phyloP scores from a whole-genome alignment of 2,797 vertebrate species.

The Anniella stebbinsi region DNA sequence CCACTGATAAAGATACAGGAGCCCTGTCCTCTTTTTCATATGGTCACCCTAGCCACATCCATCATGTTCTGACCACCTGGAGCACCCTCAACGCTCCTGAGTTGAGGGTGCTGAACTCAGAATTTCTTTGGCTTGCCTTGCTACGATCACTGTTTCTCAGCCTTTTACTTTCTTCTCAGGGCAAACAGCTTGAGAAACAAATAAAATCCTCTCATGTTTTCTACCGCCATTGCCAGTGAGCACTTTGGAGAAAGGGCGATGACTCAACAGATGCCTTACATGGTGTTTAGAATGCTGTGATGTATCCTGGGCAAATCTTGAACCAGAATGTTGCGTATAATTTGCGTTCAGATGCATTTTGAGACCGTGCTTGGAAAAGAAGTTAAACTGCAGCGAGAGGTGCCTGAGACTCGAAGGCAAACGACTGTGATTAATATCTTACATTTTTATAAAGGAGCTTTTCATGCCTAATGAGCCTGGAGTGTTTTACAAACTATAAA shows the following conservation, averaged over 20 bases:
- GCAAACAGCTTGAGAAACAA: not conserved
- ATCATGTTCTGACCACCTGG: not conserved
- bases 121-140: not conserved
- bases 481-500: constrained; percentile 32
- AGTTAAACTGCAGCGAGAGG: constrained; percentile 8
- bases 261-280: not conserved
- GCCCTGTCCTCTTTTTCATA: too few species aligned
- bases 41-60: not conserved
- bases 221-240: not conserved
- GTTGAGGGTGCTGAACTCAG: too few species aligned
- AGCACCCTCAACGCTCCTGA: not conserved
- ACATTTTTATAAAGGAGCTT: constrained; percentile 31
- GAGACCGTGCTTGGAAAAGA: not conserved
- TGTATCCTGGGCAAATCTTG: not conserved
- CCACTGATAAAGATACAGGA: too few species aligned
- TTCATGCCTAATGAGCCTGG: constrained; percentile 29
- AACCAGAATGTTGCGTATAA: not conserved
- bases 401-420: constrained; percentile 26
- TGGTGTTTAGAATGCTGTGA: not conserved
- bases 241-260: not conserved
- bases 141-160: not conserved
- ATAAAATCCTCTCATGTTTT: not conserved
- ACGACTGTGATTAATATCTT: constrained; percentile 36
- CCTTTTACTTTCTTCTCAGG: not conserved
- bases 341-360: constrained; percentile 7